Evolutionary conservation across 1,140 invertebrate species (phyloP).

Genomic region (Dreissena rostriformis): DNA sequence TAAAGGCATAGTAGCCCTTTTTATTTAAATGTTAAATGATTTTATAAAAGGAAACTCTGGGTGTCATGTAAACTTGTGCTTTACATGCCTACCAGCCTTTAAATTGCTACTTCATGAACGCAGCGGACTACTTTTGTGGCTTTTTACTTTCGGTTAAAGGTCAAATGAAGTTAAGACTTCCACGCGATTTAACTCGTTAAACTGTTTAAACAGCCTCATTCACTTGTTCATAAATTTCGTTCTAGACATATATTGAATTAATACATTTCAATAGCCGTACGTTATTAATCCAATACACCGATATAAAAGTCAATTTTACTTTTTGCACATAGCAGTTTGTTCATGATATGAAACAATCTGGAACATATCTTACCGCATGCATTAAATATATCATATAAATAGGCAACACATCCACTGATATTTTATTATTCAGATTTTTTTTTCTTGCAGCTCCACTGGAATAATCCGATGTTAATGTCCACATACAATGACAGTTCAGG

Average conservation of each 20-base stretch:
- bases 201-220: too few species aligned
- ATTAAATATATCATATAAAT: neutral
- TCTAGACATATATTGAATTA: too few species aligned
- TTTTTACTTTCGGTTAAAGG: too few species aligned
- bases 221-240: too few species aligned
- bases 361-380: neutral
- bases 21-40: neutral
- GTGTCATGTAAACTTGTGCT: too few species aligned
- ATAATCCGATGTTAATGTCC: conserved; percentile 56
- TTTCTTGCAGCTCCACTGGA: conserved; percentile 67
- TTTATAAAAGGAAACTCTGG: neutral
- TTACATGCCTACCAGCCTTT: too few species aligned
- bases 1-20: too few species aligned
- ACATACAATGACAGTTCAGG: conserved; percentile 65
- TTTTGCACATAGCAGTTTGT: neutral
- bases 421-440: neutral
- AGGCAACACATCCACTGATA: neutral
- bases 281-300: neutral
- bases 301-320: neutral
- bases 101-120: too few species aligned
- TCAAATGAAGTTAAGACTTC: too few species aligned
- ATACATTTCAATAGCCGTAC: too few species aligned
- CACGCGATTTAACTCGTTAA: too few species aligned
- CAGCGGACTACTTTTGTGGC: too few species aligned
- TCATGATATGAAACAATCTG: neutral